Base-by-base conservation (phyloP, 2,113 vertebrate genomes). In the Neoarius graeffei region DNA sequence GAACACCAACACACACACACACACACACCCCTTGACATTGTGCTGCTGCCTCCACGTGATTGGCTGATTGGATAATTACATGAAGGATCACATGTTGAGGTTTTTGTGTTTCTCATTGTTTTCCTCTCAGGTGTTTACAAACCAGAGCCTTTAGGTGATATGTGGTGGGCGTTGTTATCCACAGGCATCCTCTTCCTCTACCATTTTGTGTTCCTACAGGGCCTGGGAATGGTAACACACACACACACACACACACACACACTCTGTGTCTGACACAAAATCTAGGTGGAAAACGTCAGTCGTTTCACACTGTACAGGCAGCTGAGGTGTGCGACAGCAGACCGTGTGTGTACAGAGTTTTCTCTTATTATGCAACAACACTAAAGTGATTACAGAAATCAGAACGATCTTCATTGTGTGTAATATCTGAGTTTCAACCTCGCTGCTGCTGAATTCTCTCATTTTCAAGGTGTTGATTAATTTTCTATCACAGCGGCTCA, bases 121-220 rank as follows among this genome's bases (percentile, higher is more conserved):
- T 30, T 15, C 1, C 30, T 84, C 27, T 54, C 92, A 99, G 98
- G 98, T 90, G 95, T 97, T 88, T 99, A 99, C 93, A 98, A 96
- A 86, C 97, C 98, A 20, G 98, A 99, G 93, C 97, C 98, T 0
- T 94, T 98, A 86, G 91, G 94, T 90, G 97, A 98, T 94, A 98
- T 99, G 95, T 97, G 96, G 96, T 99, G 98, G 98, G 97, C 98
- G 10, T 93, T 99, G 89, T 94, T 99, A 60, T 95, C 98, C 86
- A 97, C 96, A 0, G 98, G 98, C 85, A 95, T 99, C 91, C 97
- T 99, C 93, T 99, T 99, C 94, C 95, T 99, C 69, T 99, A 99
- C 92, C 98, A 99, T 91, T 99, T 98, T 88, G 93, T 95, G 91
- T 92, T 99, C 94, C 93, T 99, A 92, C 98, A 99, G 93, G 92